Percentiles rank a stretch among this genome's conserved stretches.
Evolutionary conservation across 2,888 invertebrate genomes (phyloP).

Genomic region (Euplexia lucipara): DNA sequence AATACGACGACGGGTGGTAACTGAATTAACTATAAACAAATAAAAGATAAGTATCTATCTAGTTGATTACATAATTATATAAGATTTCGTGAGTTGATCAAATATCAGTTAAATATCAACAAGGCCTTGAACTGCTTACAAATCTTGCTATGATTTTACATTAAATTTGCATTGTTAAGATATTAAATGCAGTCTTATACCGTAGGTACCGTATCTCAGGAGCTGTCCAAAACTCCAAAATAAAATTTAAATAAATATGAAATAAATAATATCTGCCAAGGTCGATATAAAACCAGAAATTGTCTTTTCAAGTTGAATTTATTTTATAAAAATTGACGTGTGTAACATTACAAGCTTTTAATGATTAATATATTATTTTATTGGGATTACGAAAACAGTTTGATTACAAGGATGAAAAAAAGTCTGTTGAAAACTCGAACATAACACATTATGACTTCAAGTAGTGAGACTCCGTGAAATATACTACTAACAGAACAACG

Average conservation of each 20-base stretch:
- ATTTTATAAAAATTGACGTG: not conserved
- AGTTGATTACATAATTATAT: too few species aligned
- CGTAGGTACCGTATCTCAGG: slow-evolving; percentile 16
- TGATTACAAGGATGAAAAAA: too few species aligned
- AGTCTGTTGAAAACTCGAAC: not conserved
- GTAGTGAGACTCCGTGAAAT: too few species aligned
- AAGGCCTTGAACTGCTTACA: slow-evolving; percentile 22
- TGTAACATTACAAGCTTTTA: not conserved
- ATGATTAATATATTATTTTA: not conserved
- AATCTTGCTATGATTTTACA: slow-evolving; percentile 28
- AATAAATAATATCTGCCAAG: slow-evolving; percentile 22
- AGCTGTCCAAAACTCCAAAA: too few species aligned
- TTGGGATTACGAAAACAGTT: not conserved
- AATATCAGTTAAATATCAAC: slow-evolving; percentile 17
- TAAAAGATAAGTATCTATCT: too few species aligned
- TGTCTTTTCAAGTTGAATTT: slow-evolving; percentile 9
- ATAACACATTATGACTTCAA: too few species aligned
- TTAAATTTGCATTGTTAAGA: slow-evolving; percentile 31
- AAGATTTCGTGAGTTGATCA: slow-evolving; percentile 2
- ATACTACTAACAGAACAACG: not conserved
- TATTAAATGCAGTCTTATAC: not conserved
- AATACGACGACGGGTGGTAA: too few species aligned
- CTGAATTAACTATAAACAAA: too few species aligned
- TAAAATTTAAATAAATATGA: slow-evolving; percentile 5
- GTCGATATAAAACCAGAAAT: slow-evolving; percentile 29